A percentile compares a stretch with the other conserved stretches of the same genome.
These are phyloP conservation scores for Epiblema foenella DNA, from an alignment of 2,888 invertebrate species.

Conservation along the genomic window DNA sequence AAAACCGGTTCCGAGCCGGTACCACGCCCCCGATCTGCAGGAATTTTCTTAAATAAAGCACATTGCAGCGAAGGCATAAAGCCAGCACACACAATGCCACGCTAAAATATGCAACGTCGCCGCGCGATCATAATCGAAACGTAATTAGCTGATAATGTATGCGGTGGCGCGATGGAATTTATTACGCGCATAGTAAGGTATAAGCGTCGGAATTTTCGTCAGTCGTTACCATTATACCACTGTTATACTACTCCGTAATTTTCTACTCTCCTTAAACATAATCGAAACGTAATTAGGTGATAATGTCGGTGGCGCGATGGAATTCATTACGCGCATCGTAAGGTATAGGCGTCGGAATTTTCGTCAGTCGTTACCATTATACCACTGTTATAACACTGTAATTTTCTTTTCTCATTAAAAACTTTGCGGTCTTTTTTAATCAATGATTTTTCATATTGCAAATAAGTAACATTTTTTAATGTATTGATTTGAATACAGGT, in stretches of 20 bases:
- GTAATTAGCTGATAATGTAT: constrained; percentile 61
- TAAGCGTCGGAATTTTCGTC: constrained; percentile 15
- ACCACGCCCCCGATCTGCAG: constrained; percentile 1
- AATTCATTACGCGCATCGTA: constrained; percentile 37
- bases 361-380: constrained; percentile 7
- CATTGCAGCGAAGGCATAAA: constrained; percentile 50
- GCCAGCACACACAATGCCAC: constrained; percentile 56
- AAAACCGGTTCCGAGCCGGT: no score
- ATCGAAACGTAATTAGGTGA: constrained; percentile 61
- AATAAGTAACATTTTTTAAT: no score
- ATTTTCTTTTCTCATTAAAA: neutral
- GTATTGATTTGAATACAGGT: no score
- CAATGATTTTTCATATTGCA: no score
- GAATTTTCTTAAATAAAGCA: constrained; percentile 32
- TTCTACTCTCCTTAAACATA: constrained; percentile 49
- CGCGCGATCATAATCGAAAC: constrained; percentile 61
- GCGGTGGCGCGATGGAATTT: constrained; percentile 46
- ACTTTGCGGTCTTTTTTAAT: no score
- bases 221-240: constrained; percentile 7
- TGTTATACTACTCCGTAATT: neutral
- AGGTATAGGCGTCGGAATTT: constrained; percentile 18
- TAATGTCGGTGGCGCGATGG: constrained; percentile 50
- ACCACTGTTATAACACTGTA: neutral
- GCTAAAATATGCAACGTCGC: constrained; percentile 63
- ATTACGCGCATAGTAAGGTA: constrained; percentile 22